Evolutionary conservation across 64 coral and sea anemone genomes (phyloP).

Genomic region (Dendrophyllia cribrosa): DNA sequence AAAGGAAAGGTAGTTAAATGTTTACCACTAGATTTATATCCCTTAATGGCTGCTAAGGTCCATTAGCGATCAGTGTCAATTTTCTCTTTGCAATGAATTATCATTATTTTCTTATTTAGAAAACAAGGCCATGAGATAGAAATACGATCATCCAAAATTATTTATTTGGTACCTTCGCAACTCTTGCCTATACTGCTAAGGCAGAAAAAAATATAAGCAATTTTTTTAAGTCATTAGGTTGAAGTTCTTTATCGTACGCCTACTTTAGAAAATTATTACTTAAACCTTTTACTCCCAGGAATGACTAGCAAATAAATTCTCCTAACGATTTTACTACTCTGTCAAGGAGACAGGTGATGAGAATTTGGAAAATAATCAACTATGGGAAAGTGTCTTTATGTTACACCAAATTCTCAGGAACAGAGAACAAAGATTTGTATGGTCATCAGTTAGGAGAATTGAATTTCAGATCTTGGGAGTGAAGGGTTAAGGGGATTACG

Average conservation of each 20-base stretch:
- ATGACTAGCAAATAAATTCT: constrained; percentile 32
- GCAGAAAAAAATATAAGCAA: not conserved
- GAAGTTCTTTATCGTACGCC: not conserved
- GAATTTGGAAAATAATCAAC: constrained; percentile 45
- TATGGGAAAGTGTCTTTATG: constrained; percentile 14
- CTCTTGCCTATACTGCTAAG: not conserved
- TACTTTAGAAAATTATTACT: not conserved
- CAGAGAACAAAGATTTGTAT: not conserved
- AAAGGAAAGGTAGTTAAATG: constrained; percentile 29
- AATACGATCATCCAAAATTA: constrained; percentile 46
- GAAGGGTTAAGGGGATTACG: constrained; percentile 23
- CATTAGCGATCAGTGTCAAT: constrained; percentile 44
- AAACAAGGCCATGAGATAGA: constrained; percentile 58
- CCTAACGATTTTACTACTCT: constrained; percentile 27
- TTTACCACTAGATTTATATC: constrained; percentile 16
- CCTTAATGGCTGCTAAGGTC: constrained; percentile 38
- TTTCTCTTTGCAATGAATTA: constrained; percentile 32
- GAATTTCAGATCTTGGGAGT: constrained; percentile 9
- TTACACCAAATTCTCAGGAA: too few relatives aligned
- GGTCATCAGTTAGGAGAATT: constrained; percentile 14
- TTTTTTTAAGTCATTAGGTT: not conserved
- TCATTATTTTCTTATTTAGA: constrained; percentile 44
- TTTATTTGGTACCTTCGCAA: constrained; percentile 37
- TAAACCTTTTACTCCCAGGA: constrained; percentile 29
- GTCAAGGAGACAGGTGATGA: constrained; percentile 33